Evolutionary conservation across 2,888 invertebrate genomes (phyloP).

Genomic region (Drosophila borborema): DNA sequence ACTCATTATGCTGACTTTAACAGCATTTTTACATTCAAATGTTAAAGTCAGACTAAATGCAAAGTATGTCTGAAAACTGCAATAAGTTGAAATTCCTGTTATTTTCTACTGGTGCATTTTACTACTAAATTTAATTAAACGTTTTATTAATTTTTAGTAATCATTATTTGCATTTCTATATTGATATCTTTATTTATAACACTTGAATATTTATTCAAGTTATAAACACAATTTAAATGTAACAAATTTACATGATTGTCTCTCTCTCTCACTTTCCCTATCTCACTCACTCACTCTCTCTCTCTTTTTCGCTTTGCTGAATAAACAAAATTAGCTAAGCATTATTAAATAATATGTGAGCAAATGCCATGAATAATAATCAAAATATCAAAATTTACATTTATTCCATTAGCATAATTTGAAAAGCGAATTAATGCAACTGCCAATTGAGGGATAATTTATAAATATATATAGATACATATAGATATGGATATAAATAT

Average conservation of each 20-base stretch:
- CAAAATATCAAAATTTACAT: conserved; percentile 39
- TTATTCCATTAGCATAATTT: conserved; percentile 55
- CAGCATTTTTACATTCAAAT: too few species aligned
- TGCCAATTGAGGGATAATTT: conserved; percentile 52
- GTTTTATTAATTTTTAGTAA: background rate
- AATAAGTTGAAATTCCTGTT: too few species aligned
- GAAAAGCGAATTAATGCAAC: conserved; percentile 30
- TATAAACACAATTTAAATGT: background rate
- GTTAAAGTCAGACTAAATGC: too few species aligned
- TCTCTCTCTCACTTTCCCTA: background rate
- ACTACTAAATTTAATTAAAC: background rate
- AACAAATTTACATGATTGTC: background rate
- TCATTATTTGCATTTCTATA: background rate
- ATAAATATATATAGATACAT: background rate
- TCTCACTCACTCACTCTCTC: background rate
- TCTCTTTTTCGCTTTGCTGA: background rate
- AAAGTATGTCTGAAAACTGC: too few species aligned
- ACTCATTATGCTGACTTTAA: too few species aligned
- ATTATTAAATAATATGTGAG: conserved; percentile 28
- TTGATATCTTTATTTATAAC: background rate
- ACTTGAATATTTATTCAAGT: background rate
- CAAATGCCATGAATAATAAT: conserved; percentile 15
- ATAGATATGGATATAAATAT: background rate
- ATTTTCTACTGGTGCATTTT: too few species aligned
- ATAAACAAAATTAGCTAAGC: conserved; percentile 26